Base-by-base conservation (phyloP, 2,888 invertebrate genomes). In the Agrenia bidenticulata region DNA sequence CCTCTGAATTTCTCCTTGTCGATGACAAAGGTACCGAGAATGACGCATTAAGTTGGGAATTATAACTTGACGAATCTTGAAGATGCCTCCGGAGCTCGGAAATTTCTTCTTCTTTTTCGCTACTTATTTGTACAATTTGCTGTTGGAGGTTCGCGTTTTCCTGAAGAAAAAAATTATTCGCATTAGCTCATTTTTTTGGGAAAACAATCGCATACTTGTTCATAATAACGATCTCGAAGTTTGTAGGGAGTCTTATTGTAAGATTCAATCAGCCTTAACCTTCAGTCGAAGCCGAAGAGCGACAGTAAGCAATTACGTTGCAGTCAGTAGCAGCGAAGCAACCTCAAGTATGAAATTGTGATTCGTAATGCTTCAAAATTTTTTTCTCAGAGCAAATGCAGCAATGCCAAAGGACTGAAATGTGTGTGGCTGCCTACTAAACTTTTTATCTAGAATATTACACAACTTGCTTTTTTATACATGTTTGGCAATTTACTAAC, bases 121-220 rank as follows among this genome's bases (percentile, higher is more conserved):
- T 84, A 81, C 85, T 83, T 73, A 85, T 83, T 73, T 85, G 83
- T 70, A 67, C 66, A 7, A 89, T 79, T 77, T 89, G 87, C 63
- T 88, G 88, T 76, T 89, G 88, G 74, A 89, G 80, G 73, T 85
- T 82, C 69, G 85, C 84, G 78, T 89, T 89, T 77, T 89, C 89
- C 78, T 88, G 85, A 23, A 87, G 70, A 59, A 67, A 19, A 64
- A 63, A n/a, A 9, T 15, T 2, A 32, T 27, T 2, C 4, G 27
- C 21, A 19, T 51, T 15, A 45, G 32, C 32, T 7, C 32, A 32
- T 32, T 32, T 7, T 32, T n/a, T n/a, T n/a, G n/a, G 11, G 32
- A 32, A 32, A 11, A 32, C 11, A 32, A 32, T 32, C 32, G 4
- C 32, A 32, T 32, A 4, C 32, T 32, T 11, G 11, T 32, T 32